These are phyloP conservation scores for Andrena flavipes DNA, from an alignment of 2,888 invertebrate species.

Conservation along the genomic window DNA sequence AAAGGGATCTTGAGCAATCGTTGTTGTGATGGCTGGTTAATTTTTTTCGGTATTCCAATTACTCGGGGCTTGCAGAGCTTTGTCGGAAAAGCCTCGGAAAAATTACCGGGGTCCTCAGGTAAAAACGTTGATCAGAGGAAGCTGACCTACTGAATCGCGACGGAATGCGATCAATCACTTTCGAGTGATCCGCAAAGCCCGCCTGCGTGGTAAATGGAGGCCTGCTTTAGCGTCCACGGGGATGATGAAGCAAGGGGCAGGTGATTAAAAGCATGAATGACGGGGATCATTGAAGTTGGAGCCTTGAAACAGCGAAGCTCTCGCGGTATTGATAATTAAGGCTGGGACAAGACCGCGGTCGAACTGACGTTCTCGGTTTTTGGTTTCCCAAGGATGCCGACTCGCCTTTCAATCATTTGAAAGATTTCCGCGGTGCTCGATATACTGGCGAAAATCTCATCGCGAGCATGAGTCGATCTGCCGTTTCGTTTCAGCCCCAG, in stretches of 20 bases:
- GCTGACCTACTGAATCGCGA: constrained; percentile 39
- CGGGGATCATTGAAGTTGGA: constrained; percentile 18
- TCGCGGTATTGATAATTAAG: constrained; percentile 30
- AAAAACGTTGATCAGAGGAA: constrained; percentile 28
- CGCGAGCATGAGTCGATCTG: background rate
- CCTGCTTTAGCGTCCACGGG: background rate
- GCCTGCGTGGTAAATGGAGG: constrained; percentile 28
- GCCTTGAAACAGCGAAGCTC: constrained; percentile 12
- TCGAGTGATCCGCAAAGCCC: constrained; percentile 14
- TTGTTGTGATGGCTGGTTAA: constrained; percentile 7
- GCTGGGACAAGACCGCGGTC: background rate
- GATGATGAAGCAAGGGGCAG: constrained; percentile 28
- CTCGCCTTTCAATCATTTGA: constrained; percentile 21
- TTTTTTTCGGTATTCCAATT: constrained; percentile 29
- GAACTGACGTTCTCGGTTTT: constrained; percentile 9
- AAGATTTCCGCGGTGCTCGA: constrained; percentile 2
- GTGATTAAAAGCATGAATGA: constrained; percentile 15
- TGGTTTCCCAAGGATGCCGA: constrained; percentile 18
- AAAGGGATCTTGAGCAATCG: constrained; percentile 8
- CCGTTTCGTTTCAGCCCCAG: constrained; percentile 1
- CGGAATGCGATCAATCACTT: constrained; percentile 48
- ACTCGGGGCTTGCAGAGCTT: background rate
- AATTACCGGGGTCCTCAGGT: constrained; percentile 12
- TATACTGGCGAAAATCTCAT: background rate
- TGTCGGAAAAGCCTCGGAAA: background rate